Conservation (phyloP, 2,888 invertebrate species). For the Sipha maydis region DNA sequence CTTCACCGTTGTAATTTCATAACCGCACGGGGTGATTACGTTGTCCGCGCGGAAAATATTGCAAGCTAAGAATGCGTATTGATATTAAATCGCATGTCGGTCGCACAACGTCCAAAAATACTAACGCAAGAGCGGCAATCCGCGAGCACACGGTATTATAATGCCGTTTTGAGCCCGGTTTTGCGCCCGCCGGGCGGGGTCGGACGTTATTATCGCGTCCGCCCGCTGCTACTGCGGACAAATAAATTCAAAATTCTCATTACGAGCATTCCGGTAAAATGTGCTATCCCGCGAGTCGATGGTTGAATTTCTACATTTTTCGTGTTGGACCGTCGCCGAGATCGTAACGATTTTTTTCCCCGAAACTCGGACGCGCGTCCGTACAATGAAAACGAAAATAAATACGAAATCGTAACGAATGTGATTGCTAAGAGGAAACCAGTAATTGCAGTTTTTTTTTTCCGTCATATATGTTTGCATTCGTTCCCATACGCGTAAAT, state of each 20-base stretch:
- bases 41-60: too few relatives aligned
- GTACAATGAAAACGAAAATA: neutral
- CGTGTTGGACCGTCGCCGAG: neutral
- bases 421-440: slow-evolving; percentile 24
- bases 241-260: neutral
- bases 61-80: too few relatives aligned
- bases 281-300: neutral
- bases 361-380: neutral
- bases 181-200: too few relatives aligned
- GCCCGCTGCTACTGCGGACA: too few relatives aligned
- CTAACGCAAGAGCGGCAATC: neutral
- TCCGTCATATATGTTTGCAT: neutral
- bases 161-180: neutral
- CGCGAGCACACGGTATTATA: neutral
- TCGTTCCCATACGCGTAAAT: slow-evolving; percentile 24
- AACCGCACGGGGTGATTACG: too few relatives aligned
- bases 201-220: too few relatives aligned
- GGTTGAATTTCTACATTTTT: neutral
- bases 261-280: neutral
- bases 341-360: neutral
- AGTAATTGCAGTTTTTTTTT: slow-evolving; percentile 45
- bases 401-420: neutral
- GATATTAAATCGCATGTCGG: neutral
- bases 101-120: neutral
- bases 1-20: too few relatives aligned